Conservation (phyloP, 2,797 vertebrate genomes). For the Lophius americanus region DNA sequence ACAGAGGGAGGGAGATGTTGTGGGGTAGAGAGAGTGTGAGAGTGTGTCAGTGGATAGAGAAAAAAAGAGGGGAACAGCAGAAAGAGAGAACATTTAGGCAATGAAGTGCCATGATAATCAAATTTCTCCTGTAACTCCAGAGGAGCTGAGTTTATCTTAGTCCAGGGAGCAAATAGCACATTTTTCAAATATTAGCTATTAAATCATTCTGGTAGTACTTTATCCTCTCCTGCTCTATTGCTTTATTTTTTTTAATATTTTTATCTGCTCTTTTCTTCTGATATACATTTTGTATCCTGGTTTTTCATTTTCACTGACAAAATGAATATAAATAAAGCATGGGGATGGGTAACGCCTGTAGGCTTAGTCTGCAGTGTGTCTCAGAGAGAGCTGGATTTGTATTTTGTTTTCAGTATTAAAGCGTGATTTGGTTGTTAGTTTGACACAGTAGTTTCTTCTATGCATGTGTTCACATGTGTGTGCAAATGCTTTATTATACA, state of each 20-base stretch:
- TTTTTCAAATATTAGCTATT: conserved; percentile 47
- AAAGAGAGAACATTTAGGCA: conserved; percentile 42
- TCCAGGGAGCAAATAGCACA: conserved; percentile 30
- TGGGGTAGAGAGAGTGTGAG: background rate
- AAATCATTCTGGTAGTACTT: conserved; percentile 30
- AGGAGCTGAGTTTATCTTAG: conserved; percentile 42
- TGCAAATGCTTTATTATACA: conserved; percentile 5
- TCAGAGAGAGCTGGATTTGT: background rate
- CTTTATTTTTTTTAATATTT: conserved; percentile 3
- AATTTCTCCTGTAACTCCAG: conserved; percentile 29
- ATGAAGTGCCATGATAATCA: conserved; percentile 45
- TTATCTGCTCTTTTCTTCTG: no score
- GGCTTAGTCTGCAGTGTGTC: background rate
- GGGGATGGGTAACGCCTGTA: background rate
- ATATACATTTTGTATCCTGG: no score
- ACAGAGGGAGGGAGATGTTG: background rate
- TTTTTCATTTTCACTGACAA: no score
- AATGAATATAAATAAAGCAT: background rate
- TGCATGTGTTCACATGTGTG: background rate
- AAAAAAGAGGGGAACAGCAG: conserved; percentile 1
- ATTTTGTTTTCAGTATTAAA: no score
- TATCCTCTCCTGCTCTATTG: background rate
- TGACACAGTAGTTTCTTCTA: no score
- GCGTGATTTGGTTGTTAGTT: background rate
- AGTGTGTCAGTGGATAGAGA: background rate